Percentiles rank a stretch among this genome's conserved stretches.
phyloP scores from a whole-genome alignment of 2,888 invertebrate species.

The Orthonevra nobilis region DNA sequence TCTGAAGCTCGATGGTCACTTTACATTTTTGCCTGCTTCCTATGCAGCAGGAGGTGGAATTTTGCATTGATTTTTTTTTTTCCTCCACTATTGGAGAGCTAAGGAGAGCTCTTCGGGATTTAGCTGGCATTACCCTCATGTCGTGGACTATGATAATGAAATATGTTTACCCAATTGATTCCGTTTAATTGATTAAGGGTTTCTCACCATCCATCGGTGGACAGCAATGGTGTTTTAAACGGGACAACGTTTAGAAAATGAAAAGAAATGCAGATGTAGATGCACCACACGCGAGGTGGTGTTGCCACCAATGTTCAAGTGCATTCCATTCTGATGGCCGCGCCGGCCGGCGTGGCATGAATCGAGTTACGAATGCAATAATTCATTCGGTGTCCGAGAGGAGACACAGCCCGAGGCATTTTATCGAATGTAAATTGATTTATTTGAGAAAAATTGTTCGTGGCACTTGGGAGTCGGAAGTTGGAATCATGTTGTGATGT shows the following conservation, averaged over 20 bases:
- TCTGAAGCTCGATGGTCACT: conserved; percentile 45
- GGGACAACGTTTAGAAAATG: conserved; percentile 26
- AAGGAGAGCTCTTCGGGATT: conserved; percentile 5
- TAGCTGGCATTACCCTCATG: conserved; percentile 53
- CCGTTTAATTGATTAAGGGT: conserved; percentile 58
- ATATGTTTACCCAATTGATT: conserved; percentile 64
- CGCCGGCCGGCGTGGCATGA: neutral
- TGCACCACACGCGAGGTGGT: conserved; percentile 1
- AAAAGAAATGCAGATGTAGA: conserved; percentile 24
- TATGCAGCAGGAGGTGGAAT: conserved; percentile 36
- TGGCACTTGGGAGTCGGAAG: neutral
- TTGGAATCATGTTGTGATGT: neutral
- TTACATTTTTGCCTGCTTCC: conserved; percentile 54
- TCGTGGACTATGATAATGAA: conserved; percentile 61
- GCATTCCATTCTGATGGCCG: neutral
- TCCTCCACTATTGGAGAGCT: neutral
- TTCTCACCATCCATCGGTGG: conserved; percentile 9
- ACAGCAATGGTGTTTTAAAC: conserved; percentile 6
- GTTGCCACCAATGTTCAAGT: neutral
- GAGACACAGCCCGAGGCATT: neutral
- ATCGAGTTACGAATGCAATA: conserved; percentile 20
- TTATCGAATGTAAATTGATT: conserved; percentile 15
- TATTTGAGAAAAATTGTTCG: conserved; percentile 1
- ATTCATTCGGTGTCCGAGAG: conserved; percentile 23
- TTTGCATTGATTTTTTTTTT: neutral